These are phyloP conservation scores for Pyxicephalus adspersus DNA, from an alignment of 2,113 vertebrate species.

Conservation along the genomic window DNA sequence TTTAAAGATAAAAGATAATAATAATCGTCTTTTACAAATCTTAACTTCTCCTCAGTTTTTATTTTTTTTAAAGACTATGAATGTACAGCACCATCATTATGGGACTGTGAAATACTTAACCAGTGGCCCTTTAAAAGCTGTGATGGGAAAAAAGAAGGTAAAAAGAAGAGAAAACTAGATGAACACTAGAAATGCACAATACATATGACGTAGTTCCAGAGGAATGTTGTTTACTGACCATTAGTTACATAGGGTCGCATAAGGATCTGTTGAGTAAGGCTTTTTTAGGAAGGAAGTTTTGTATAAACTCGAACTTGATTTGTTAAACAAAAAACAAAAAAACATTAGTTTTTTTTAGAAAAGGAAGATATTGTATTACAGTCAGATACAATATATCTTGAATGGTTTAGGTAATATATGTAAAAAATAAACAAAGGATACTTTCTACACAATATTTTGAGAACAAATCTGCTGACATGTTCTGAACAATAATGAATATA, in stretches of 20 bases:
- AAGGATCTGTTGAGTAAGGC: not conserved
- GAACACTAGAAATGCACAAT: not conserved
- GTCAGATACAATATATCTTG: no score
- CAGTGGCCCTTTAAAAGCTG: no score
- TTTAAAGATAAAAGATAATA: no score
- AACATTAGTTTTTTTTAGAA: not conserved
- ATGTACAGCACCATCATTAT: no score
- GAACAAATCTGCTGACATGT: not conserved
- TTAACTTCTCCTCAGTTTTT: no score
- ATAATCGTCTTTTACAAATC: no score
- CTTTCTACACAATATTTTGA: not conserved
- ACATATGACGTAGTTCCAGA: not conserved
- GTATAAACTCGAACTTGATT: not conserved
- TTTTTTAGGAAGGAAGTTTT: not conserved
- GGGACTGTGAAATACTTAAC: no score
- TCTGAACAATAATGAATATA: not conserved
- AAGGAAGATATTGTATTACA: no score
- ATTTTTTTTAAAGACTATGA: no score
- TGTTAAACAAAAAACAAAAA: not conserved
- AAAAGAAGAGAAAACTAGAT: no score
- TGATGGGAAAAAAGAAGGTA: no score
- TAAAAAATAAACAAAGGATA: not conserved
- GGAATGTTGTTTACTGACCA: conserved; percentile 22
- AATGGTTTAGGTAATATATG: not conserved
- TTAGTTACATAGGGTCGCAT: not conserved